phyloP scores from a whole-genome alignment of 1,140 invertebrate species.

The Brachionus rubens region DNA sequence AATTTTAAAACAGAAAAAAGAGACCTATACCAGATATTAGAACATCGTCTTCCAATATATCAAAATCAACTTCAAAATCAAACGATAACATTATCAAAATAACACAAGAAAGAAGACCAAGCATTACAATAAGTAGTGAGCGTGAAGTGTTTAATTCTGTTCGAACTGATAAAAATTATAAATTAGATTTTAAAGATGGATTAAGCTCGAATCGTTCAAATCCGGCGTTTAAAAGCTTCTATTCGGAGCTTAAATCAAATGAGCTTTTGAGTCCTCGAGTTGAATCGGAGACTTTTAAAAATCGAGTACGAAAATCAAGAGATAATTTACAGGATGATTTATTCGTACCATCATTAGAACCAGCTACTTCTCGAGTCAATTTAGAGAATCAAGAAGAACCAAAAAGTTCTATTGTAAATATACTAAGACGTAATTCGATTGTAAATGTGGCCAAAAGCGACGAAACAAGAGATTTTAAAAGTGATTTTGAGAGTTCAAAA shows the following conservation, averaged over 20 bases:
- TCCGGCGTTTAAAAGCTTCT: background rate
- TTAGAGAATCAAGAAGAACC: background rate
- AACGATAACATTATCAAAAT: background rate
- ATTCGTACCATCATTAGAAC: background rate
- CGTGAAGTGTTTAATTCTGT: background rate
- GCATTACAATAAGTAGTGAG: background rate
- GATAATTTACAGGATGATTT: slow-evolving; percentile 6
- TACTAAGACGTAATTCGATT: slow-evolving; percentile 2
- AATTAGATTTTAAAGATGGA: background rate
- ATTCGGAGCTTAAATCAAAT: background rate
- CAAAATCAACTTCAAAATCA: background rate
- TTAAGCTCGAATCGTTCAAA: background rate
- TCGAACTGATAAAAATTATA: background rate
- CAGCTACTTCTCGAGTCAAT: background rate
- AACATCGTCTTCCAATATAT: background rate
- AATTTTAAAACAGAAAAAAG: background rate
- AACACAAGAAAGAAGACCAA: slow-evolving; percentile 8
- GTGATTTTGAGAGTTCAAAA: background rate
- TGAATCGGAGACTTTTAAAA: background rate
- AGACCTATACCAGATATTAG: background rate
- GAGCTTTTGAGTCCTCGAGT: slow-evolving; percentile 5
- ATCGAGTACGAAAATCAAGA: background rate
- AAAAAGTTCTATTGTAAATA: background rate
- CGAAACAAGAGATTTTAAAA: background rate
- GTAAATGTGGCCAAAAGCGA: background rate